A percentile compares a stretch with the other conserved stretches of the same genome.
Evolutionary conservation across 2,888 invertebrate genomes (phyloP).

Genomic region (Acanthoscelides obtectus): DNA sequence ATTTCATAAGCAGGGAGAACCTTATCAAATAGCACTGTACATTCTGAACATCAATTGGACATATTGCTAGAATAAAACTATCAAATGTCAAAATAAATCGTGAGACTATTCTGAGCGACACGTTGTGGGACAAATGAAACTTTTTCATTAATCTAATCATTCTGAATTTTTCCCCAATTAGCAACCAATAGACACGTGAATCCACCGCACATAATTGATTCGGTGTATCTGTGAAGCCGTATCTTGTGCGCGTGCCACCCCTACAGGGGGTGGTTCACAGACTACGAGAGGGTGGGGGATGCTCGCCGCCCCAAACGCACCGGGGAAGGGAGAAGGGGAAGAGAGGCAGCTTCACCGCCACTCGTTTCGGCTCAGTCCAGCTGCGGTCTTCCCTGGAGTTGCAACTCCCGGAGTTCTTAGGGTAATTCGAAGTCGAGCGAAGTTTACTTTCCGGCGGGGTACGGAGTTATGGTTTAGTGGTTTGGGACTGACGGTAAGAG

Average conservation of each 20-base stretch:
- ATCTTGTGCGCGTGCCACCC: background rate
- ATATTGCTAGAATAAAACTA: no score
- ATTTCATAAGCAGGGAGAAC: no score
- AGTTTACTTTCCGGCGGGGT: background rate
- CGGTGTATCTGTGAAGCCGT: background rate
- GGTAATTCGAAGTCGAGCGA: background rate
- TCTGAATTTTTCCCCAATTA: background rate
- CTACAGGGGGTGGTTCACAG: background rate
- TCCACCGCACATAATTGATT: background rate
- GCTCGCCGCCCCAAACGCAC: background rate
- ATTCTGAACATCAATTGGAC: no score
- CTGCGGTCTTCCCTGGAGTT: background rate
- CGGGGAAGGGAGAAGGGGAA: background rate
- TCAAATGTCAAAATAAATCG: no score
- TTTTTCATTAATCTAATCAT: no score
- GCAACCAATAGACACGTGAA: background rate
- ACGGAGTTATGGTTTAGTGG: background rate
- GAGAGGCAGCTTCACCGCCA: background rate
- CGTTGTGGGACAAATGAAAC: no score
- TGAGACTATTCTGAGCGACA: no score
- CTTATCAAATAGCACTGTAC: no score
- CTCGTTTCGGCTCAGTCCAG: background rate
- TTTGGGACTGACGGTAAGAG: background rate
- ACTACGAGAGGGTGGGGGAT: background rate
- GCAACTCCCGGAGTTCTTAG: background rate